phyloP scores from a whole-genome alignment of 1,140 invertebrate species.

The Calliopsis andreniformis region DNA sequence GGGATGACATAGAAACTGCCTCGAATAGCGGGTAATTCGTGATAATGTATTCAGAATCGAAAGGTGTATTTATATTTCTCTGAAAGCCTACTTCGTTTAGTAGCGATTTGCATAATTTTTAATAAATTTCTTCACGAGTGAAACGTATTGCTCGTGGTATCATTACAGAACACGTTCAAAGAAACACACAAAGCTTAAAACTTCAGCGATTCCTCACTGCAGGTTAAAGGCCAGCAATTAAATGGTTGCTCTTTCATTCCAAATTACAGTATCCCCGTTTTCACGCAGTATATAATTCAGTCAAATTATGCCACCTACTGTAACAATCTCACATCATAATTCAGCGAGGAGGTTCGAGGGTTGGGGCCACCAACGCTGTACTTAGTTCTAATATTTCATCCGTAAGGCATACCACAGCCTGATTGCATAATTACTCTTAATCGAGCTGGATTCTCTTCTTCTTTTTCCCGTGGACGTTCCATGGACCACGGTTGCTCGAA shows the following conservation, averaged over 20 bases:
- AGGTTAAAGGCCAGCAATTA: background rate
- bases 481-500: background rate
- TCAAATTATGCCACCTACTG: conserved; percentile 14
- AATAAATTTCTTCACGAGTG: too few relatives aligned
- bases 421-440: conserved; percentile 35
- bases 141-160: too few relatives aligned
- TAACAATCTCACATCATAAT: conserved; percentile 26
- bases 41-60: too few relatives aligned
- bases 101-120: too few relatives aligned
- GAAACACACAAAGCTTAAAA: background rate
- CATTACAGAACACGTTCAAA: background rate
- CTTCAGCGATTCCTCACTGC: background rate
- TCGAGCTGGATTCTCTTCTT: background rate
- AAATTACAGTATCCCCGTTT: background rate
- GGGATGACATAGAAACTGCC: too few relatives aligned
- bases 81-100: too few relatives aligned
- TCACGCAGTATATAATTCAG: background rate
- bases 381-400: conserved; percentile 37
- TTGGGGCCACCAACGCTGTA: background rate
- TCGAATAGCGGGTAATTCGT: too few relatives aligned
- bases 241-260: conserved; percentile 14
- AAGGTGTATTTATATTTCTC: too few relatives aligned
- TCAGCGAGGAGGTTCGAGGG: background rate
- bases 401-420: background rate
- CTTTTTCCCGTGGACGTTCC: too few relatives aligned